phyloP scores from a whole-genome alignment of 2,797 vertebrate species.

The Sebastes vulpes region DNA sequence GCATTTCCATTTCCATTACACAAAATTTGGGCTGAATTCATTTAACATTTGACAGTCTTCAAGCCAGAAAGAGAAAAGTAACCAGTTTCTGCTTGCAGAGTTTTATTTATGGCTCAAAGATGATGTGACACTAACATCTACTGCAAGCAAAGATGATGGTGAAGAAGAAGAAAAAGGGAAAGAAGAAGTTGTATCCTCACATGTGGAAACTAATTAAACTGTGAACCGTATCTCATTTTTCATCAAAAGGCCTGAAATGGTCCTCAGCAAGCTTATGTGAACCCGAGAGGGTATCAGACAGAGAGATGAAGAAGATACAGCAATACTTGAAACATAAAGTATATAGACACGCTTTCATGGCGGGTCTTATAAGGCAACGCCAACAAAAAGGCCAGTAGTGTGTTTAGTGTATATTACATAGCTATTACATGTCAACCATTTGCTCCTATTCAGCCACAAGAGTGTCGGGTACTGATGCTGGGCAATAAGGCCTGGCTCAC shows the following conservation, averaged over 20 bases:
- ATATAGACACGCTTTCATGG: neutral
- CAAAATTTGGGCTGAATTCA: constrained; percentile 55
- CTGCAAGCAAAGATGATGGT: neutral
- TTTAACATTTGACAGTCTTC: constrained; percentile 60
- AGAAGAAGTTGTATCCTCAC: constrained; percentile 21
- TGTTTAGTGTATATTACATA: neutral
- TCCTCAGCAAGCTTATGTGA: constrained; percentile 31
- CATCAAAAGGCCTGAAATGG: constrained; percentile 47
- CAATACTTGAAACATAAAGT: constrained; percentile 26
- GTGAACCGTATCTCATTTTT: constrained; percentile 54
- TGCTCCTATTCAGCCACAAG: neutral
- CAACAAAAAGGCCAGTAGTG: neutral
- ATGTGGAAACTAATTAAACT: constrained; percentile 64
- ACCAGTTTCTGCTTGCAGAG: constrained; percentile 13
- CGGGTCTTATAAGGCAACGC: neutral
- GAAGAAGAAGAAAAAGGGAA: neutral
- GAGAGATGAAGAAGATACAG: constrained; percentile 29
- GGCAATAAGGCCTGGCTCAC: neutral
- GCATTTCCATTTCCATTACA: constrained; percentile 74
- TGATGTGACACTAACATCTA: constrained; percentile 26
- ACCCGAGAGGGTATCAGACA: constrained; percentile 19
- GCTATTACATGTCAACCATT: neutral
- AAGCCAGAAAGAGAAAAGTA: constrained; percentile 46
- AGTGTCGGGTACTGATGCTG: neutral
- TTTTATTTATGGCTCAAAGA: constrained; percentile 43